Conservation (phyloP, 1,140 invertebrate genomes). For the Pseudomyrmex dendroicus region DNA sequence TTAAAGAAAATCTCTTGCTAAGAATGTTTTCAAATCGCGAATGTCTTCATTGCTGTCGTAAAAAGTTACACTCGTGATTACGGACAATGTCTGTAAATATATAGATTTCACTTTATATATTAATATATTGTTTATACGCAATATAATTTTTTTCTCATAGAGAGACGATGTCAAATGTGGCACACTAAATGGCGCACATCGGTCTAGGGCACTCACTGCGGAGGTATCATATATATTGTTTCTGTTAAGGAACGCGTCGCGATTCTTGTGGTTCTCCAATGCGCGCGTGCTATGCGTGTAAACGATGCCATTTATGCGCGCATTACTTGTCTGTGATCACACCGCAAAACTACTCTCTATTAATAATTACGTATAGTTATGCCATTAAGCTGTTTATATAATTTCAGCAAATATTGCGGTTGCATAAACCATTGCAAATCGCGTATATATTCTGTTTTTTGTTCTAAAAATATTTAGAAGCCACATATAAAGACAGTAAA, state of each 20-base stretch:
- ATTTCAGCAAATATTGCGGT: slow-evolving; percentile 9
- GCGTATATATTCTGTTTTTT: neutral
- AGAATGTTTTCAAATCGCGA: neutral
- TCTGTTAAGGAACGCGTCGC: slow-evolving; percentile 44
- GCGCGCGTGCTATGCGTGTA: slow-evolving; percentile 12
- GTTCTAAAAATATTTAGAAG: neutral
- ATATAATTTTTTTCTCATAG: slow-evolving; percentile 56
- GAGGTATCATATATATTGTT: slow-evolving; percentile 57
- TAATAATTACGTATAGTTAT: slow-evolving; percentile 47
- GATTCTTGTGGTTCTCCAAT: slow-evolving; percentile 24
- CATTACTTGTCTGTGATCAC: slow-evolving; percentile 46
- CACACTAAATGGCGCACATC: slow-evolving; percentile 71
- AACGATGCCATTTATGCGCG: slow-evolving; percentile 56
- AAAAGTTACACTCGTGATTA: slow-evolving; percentile 17
- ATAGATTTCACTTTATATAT: slow-evolving; percentile 54
- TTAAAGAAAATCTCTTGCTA: too few relatives aligned
- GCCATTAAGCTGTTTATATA: slow-evolving; percentile 19
- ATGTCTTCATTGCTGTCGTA: neutral
- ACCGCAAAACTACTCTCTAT: slow-evolving; percentile 48
- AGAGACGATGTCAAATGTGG: slow-evolving; percentile 75
- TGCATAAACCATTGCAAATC: slow-evolving; percentile 19
- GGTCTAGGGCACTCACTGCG: slow-evolving; percentile 51
- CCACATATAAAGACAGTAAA: too few relatives aligned
- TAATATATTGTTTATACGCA: slow-evolving; percentile 64
- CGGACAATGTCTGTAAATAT: slow-evolving; percentile 50